Evolutionary conservation across 2,888 invertebrate genomes (phyloP).

Genomic region (Pristionchus entomophagus): DNA sequence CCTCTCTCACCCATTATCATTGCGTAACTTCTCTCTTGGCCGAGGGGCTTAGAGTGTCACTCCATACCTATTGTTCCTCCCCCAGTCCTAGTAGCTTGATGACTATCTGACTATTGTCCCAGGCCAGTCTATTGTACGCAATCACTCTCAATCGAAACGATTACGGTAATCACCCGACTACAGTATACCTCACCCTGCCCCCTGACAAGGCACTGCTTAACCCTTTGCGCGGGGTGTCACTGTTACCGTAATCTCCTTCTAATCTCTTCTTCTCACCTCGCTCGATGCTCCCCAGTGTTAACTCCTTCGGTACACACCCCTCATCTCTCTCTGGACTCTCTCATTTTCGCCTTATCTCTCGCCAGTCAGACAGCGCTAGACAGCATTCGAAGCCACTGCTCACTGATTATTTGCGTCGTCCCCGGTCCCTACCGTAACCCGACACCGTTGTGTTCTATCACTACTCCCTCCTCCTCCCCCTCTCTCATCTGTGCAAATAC

Average conservation of each 20-base stretch:
- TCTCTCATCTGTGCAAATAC: slow-evolving; percentile 35
- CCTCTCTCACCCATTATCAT: slow-evolving; percentile 44
- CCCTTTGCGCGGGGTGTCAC: background rate
- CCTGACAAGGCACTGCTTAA: background rate
- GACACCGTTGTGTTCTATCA: slow-evolving; percentile 32
- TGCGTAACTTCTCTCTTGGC: slow-evolving; percentile 16
- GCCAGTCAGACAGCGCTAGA: background rate
- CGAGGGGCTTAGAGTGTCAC: background rate
- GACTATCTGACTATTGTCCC: background rate
- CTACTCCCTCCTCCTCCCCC: background rate
- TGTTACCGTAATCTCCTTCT: slow-evolving; percentile 39
- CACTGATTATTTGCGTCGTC: slow-evolving; percentile 30
- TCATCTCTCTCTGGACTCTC: background rate
- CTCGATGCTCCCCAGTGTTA: slow-evolving; percentile 34
- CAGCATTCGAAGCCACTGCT: background rate
- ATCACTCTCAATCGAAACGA: no score
- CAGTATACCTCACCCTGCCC: no score
- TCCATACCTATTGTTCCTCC: background rate
- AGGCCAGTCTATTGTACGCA: background rate
- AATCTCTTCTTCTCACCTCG: slow-evolving; percentile 31
- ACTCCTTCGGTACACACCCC: slow-evolving; percentile 26
- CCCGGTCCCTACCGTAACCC: background rate
- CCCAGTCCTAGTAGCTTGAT: background rate
- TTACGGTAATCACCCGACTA: background rate
- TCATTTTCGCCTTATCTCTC: slow-evolving; percentile 13